Conservation (phyloP, 1,140 invertebrate genomes). For the Spodoptera litura region DNA sequence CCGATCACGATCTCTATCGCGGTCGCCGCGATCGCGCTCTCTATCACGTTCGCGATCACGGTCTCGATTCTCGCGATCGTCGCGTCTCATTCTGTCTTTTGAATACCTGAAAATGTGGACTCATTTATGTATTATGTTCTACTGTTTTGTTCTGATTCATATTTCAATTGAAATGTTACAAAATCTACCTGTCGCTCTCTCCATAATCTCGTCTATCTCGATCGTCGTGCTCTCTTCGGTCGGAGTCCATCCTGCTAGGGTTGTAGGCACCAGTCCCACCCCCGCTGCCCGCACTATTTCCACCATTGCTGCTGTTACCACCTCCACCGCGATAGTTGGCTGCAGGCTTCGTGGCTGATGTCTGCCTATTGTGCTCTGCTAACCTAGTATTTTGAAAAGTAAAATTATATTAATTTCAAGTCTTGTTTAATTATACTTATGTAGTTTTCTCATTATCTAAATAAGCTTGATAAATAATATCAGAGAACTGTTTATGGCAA, state of each 20-base stretch:
- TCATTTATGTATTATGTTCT: not conserved
- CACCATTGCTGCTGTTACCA: slow-evolving; percentile 29
- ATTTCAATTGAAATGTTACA: not conserved
- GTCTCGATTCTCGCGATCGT: slow-evolving; percentile 64
- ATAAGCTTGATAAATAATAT: no score
- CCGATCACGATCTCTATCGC: slow-evolving; percentile 55
- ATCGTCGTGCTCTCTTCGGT: slow-evolving; percentile 78
- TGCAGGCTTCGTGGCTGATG: slow-evolving; percentile 57
- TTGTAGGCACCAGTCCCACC: slow-evolving; percentile 56
- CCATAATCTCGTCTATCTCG: slow-evolving; percentile 75
- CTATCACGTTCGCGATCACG: slow-evolving; percentile 69
- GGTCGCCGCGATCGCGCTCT: slow-evolving; percentile 60
- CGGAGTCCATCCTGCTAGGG: slow-evolving; percentile 66
- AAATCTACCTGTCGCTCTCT: slow-evolving; percentile 65
- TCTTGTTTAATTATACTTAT: no score
- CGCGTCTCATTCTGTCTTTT: slow-evolving; percentile 71
- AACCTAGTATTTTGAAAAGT: slow-evolving; percentile 59
- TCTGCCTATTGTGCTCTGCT: slow-evolving; percentile 74
- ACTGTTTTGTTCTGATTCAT: not conserved
- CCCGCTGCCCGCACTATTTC: not conserved
- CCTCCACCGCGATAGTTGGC: slow-evolving; percentile 53
- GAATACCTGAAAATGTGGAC: slow-evolving; percentile 63
- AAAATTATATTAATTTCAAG: no score
- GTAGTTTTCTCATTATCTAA: no score
- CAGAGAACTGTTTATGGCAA: not conserved